Conservation (phyloP, 2,888 invertebrate genomes). For the Bembecia ichneumoniformis region DNA sequence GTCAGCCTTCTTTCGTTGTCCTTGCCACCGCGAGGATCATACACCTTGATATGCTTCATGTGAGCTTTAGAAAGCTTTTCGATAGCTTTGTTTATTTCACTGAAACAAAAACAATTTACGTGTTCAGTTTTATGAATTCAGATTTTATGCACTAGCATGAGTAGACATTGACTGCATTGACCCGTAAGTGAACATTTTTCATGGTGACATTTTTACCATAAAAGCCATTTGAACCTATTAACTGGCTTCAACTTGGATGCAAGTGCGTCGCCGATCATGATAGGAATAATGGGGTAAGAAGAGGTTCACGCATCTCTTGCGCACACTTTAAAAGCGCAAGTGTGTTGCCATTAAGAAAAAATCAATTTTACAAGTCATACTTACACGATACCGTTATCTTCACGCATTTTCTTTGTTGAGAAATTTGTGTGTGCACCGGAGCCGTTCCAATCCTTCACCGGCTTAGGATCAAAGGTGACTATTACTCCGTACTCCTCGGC, state of each 20-base stretch:
- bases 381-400: constrained; percentile 80
- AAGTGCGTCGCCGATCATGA: too few species aligned
- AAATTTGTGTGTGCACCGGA: constrained; percentile 93
- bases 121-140: neutral
- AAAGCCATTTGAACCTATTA: too few species aligned
- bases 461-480: constrained; percentile 34
- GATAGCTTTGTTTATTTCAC: constrained; percentile 88
- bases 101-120: constrained; percentile 32
- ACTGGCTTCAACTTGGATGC: too few species aligned
- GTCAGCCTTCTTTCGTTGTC: constrained; percentile 92
- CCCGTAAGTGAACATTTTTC: too few species aligned
- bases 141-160: too few species aligned
- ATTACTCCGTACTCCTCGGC: constrained; percentile 86
- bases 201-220: neutral
- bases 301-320: too few species aligned
- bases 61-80: constrained; percentile 87
- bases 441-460: constrained; percentile 84
- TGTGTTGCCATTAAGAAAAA: neutral
- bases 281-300: too few species aligned
- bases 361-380: constrained; percentile 8
- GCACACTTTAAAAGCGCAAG: too few species aligned
- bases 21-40: constrained; percentile 89
- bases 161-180: too few species aligned
- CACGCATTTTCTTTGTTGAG: constrained; percentile 86
- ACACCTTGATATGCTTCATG: constrained; percentile 86